Evolutionary conservation across 1,140 invertebrate genomes (phyloP).

Genomic region (Drosophila pruinosa): DNA sequence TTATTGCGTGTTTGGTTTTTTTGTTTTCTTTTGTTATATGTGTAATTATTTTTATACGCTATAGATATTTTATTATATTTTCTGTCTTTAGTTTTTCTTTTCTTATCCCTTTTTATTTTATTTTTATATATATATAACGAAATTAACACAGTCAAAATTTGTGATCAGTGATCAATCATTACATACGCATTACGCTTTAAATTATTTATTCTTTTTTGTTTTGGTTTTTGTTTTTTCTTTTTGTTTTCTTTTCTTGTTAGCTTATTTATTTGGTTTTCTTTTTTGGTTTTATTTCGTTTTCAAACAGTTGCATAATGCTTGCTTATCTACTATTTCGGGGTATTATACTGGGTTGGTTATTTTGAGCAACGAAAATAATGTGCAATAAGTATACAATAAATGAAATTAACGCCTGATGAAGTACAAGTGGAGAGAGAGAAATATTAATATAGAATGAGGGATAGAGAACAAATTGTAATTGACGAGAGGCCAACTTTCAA

Average conservation of each 20-base stretch:
- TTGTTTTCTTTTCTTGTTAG: conserved; percentile 11
- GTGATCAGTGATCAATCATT: conserved; percentile 82
- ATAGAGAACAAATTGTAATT: conserved; percentile 45
- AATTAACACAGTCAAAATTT: conserved; percentile 82
- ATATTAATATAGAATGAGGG: background rate
- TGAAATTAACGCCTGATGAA: conserved; percentile 15
- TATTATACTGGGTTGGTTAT: conserved; percentile 39
- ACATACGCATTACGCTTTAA: conserved; percentile 79
- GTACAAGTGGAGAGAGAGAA: background rate
- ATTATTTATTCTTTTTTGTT: conserved; percentile 52
- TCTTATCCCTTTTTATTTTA: conserved; percentile 44
- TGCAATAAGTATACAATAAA: conserved; percentile 21
- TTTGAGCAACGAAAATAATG: conserved; percentile 18
- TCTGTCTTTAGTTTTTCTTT: conserved; percentile 45
- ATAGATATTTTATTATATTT: conserved; percentile 74
- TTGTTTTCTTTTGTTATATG: conserved; percentile 53
- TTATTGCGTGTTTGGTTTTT: conserved; percentile 62
- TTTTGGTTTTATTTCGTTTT: conserved; percentile 12
- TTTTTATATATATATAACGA: conserved; percentile 77
- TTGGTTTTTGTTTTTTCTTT: conserved; percentile 13
- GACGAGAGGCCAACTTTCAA: conserved; percentile 62
- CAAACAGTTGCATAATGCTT: conserved; percentile 42
- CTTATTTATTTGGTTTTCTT: conserved; percentile 22
- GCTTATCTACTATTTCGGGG: conserved; percentile 47
- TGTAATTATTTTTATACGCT: conserved; percentile 69